Evolutionary conservation across 92 coral and sea anemone species (phyloP).

Genomic region (Umimayanthus chanpuru): DNA sequence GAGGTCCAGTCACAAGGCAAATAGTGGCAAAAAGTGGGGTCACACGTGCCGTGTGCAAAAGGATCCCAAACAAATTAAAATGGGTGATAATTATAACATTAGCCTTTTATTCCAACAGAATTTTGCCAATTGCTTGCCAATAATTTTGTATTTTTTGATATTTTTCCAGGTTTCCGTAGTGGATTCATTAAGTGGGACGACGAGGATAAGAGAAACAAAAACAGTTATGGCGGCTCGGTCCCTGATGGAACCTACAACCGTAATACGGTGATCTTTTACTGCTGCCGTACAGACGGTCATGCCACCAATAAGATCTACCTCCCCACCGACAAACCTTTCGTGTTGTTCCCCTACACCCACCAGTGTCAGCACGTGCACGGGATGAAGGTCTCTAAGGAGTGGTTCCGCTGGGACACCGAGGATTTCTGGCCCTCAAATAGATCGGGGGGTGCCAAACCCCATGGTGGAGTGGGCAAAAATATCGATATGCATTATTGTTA

Average conservation of each 20-base stretch:
- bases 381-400: conserved; percentile 29
- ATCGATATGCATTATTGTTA: conserved; percentile 20
- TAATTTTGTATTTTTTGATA: background rate
- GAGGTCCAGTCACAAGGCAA: no score
- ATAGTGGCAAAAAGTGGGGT: no score
- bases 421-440: conserved; percentile 23
- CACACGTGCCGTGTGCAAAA: no score
- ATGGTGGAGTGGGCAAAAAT: conserved; percentile 15
- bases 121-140: no score
- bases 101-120: background rate
- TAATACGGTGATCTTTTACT: conserved; percentile 49
- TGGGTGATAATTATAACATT: background rate
- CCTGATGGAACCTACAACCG: conserved; percentile 55
- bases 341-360: conserved; percentile 39
- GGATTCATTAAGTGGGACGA: conserved; percentile 72
- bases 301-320: conserved; percentile 63
- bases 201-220: conserved; percentile 43
- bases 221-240: conserved; percentile 42
- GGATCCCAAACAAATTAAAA: no score
- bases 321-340: conserved; percentile 61
- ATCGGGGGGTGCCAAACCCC: background rate
- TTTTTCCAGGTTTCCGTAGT: conserved; percentile 16
- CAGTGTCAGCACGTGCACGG: conserved; percentile 41
- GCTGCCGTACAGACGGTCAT: conserved; percentile 66
- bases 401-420: conserved; percentile 42